Base-by-base conservation (phyloP, 1,140 invertebrate species). In the Apis florea region DNA sequence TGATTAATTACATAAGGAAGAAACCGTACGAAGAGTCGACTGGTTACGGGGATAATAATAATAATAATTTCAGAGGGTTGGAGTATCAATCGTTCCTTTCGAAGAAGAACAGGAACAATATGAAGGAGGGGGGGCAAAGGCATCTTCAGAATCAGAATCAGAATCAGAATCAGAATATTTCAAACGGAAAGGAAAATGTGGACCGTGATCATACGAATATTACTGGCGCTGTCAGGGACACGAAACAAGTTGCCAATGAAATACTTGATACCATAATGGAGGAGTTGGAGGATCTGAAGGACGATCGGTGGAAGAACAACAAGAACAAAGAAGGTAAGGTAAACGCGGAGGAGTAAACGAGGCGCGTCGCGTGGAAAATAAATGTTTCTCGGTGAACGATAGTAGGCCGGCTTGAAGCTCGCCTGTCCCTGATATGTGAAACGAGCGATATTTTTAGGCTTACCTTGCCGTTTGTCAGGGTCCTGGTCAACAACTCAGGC, bases 241-340 rank as follows among this genome's bases (percentile, higher is more conserved):
- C 90, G 2, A 89, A 89, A 71, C 83, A 89, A 75, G 84, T 91
- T 6, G 90, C 90, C 8, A 88, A 77, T 66, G 79, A 91, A 26
- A 89, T 91, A 61, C 76, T 91, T 19, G 86, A 82, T 31, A 89
- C 86, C 51, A 90, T 91, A 66, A 84, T 91, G 26, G 90, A 91
- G 26, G 87, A 91, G 66, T 31, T 91, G 21, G 87, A 90, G n/a
- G 90, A 90, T 12, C 49, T 88, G 31, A 88, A 84, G 51, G 56
- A 63, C 31, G 67, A 76, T 63, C 59, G 19, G 9, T 49, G 59
- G 24, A 79, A 84, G 21, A 74, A 83, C 21, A 69, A 88, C 12
- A 73, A 78, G 21, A 40, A 40, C 31, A 84, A n/a, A 24, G 86
- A 88, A 79, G 86, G 86, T 87, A 75, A 69, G 64, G 19, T 24